These are phyloP conservation scores for Acronicta leporina DNA, from an alignment of 2,888 invertebrate genomes.

Conservation along the genomic window DNA sequence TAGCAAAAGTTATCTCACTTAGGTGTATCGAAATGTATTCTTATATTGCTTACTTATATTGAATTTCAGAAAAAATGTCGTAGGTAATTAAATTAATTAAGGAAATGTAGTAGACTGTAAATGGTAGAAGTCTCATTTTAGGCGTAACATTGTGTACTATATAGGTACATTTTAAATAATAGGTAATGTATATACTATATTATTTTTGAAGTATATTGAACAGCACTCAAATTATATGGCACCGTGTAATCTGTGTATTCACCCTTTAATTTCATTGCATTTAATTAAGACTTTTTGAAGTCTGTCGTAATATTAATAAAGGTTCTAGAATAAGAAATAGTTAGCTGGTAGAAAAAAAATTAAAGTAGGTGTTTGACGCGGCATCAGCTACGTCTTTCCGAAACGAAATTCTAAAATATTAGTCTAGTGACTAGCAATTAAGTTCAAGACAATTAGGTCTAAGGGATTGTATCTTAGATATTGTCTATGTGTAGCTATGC, in stretches of 20 bases:
- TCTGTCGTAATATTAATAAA: slow-evolving; percentile 28
- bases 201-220: slow-evolving; percentile 47
- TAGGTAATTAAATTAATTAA: slow-evolving; percentile 31
- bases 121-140: slow-evolving; percentile 51
- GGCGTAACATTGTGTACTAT: slow-evolving; percentile 50
- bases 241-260: slow-evolving; percentile 65
- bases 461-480: slow-evolving; percentile 55
- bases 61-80: slow-evolving; percentile 15
- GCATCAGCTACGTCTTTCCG: slow-evolving; percentile 71
- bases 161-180: slow-evolving; percentile 46
- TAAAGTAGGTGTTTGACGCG: slow-evolving; percentile 66
- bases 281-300: slow-evolving; percentile 31
- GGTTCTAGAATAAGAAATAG: slow-evolving; percentile 55
- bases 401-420: slow-evolving; percentile 87
- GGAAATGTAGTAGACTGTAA: slow-evolving; percentile 44
- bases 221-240: slow-evolving; percentile 55
- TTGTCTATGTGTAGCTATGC: slow-evolving; percentile 49
- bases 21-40: slow-evolving; percentile 31
- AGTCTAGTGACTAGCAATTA: slow-evolving; percentile 78
- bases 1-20: slow-evolving; percentile 22
- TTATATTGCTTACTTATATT: slow-evolving; percentile 30
- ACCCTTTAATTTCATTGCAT: slow-evolving; percentile 63
- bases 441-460: slow-evolving; percentile 67
- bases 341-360: slow-evolving; percentile 65
- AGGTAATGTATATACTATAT: slow-evolving; percentile 52